Percentiles rank a stretch among this genome's conserved stretches.
Conservation (phyloP, 2,113 vertebrate genomes). For the Dasyornis broadbenti region DNA sequence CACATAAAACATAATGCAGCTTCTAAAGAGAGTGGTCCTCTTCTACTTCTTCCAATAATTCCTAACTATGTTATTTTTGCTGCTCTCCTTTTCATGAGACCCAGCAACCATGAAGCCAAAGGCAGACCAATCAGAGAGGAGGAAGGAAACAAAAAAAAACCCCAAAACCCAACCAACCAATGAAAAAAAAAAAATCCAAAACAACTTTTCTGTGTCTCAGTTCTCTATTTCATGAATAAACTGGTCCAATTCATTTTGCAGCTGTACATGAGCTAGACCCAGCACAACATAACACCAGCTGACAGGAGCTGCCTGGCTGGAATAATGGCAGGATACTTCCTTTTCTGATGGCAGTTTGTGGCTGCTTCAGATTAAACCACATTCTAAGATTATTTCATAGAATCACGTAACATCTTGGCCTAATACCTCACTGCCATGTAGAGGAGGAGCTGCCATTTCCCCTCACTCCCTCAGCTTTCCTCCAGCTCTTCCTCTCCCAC, state of each 20-base stretch:
- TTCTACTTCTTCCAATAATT: background rate
- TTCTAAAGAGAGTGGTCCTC: background rate
- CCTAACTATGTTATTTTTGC: background rate
- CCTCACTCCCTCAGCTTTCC: background rate
- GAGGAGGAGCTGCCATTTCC: background rate
- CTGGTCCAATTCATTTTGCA: background rate
- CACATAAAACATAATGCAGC: background rate
- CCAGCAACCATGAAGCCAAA: background rate
- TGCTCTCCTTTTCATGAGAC: background rate
- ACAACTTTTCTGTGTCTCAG: background rate
- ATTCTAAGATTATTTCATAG: background rate
- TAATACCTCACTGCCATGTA: background rate
- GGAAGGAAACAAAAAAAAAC: background rate
- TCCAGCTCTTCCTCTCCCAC: background rate
- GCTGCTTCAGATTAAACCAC: background rate
- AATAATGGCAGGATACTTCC: background rate
- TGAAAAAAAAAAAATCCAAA: accelerated
- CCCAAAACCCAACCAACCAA: background rate
- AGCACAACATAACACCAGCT: background rate
- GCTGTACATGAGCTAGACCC: background rate
- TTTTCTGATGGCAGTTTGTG: background rate
- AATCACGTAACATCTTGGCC: background rate
- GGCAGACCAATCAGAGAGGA: background rate
- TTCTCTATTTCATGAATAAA: background rate
- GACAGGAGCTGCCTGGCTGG: background rate